phyloP scores from a whole-genome alignment of 2,113 vertebrate genomes.

The Mungos mungo region DNA sequence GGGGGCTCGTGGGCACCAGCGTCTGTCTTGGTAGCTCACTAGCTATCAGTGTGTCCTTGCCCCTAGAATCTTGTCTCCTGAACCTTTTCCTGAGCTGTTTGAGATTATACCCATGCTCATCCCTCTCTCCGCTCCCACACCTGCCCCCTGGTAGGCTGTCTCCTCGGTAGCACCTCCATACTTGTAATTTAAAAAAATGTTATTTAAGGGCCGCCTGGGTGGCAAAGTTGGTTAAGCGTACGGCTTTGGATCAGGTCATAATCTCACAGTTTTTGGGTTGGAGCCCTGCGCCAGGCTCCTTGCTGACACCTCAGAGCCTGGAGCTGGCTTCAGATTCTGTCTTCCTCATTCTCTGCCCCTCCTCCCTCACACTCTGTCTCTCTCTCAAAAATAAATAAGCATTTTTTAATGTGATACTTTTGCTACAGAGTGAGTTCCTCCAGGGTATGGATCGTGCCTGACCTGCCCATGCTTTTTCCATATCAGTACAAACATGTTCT shows the following conservation, averaged over 20 bases:
- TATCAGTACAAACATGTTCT: not conserved
- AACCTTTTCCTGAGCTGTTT: not conserved
- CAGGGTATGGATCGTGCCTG: rapidly evolving
- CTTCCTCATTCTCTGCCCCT: too few relatives aligned
- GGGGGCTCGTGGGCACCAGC: rapidly evolving
- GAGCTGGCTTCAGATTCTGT: too few relatives aligned
- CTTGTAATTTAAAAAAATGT: not conserved
- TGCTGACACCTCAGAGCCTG: too few relatives aligned
- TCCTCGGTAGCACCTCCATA: not conserved
- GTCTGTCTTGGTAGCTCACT: not conserved
- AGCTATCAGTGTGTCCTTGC: not conserved
- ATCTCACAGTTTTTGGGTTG: too few relatives aligned
- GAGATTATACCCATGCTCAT: rapidly evolving
- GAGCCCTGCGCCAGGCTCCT: too few relatives aligned
- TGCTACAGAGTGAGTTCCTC: not conserved
- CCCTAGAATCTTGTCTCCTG: not conserved
- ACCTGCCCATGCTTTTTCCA: not conserved
- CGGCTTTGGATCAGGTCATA: too few relatives aligned
- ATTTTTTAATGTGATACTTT: not conserved
- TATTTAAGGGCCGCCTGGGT: too few relatives aligned
- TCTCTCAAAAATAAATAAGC: too few relatives aligned
- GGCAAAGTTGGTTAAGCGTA: too few relatives aligned
- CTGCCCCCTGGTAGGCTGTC: rapidly evolving
- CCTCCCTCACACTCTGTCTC: too few relatives aligned
- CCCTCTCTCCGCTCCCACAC: too few relatives aligned